These are phyloP conservation scores for Trichomalopsis sarcophagae DNA, from an alignment of 1,140 invertebrate species.

Conservation along the genomic window DNA sequence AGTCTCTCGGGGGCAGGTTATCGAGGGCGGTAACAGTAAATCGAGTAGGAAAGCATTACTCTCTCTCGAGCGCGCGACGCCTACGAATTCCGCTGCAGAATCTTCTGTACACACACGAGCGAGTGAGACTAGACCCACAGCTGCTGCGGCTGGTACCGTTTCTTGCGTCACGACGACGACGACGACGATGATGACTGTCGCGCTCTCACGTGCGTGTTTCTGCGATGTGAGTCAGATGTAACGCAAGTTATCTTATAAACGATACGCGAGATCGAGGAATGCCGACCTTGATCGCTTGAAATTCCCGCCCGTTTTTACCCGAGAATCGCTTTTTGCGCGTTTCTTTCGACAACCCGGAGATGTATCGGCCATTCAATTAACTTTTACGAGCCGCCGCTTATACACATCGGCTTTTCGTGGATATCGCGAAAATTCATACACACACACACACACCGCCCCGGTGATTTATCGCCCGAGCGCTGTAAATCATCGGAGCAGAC, in stretches of 20 bases:
- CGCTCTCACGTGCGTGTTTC: neutral
- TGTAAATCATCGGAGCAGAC: conserved; percentile 13
- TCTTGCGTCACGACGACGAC: neutral
- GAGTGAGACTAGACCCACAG: neutral
- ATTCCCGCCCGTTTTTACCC: neutral
- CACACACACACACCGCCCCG: neutral
- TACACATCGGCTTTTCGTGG: neutral
- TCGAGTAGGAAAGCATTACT: conserved; percentile 64
- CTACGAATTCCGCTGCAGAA: conserved; percentile 61
- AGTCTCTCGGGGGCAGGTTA: conserved; percentile 43
- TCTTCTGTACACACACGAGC: neutral
- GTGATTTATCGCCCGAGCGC: neutral
- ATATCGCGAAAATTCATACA: conserved; percentile 11
- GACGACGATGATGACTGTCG: neutral
- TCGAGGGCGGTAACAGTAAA: conserved; percentile 65
- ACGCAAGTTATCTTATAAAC: neutral
- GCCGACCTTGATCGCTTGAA: conserved; percentile 24
- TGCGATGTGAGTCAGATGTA: neutral
- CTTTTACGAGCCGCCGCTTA: neutral
- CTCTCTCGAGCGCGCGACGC: conserved; percentile 57
- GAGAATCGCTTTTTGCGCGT: neutral
- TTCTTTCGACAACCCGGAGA: neutral
- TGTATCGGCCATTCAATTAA: conserved; percentile 23
- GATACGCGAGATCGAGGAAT: neutral
- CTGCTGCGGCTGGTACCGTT: neutral